These are phyloP conservation scores for Enteromius paludinosus DNA, from an alignment of 2,797 vertebrate species.

Conservation along the genomic window DNA sequence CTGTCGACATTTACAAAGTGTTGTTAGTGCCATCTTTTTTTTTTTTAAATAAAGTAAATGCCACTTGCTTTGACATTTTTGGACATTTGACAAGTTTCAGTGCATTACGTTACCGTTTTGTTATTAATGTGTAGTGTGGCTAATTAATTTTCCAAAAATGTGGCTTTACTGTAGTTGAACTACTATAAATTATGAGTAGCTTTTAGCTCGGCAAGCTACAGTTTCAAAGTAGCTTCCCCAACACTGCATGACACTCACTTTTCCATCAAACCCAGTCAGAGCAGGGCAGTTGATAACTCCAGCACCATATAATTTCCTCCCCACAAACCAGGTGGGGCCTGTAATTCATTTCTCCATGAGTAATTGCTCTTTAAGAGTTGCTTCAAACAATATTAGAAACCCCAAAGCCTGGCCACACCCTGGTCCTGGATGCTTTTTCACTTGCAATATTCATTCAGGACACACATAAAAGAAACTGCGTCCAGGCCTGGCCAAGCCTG, in stretches of 20 bases:
- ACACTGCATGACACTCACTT: constrained; percentile 57
- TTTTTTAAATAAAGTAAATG: neutral
- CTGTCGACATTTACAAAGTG: neutral
- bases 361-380: constrained; percentile 70
- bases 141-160: neutral
- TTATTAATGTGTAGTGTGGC: neutral
- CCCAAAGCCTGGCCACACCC: constrained; percentile 76
- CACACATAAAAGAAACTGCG: constrained; percentile 57
- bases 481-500: constrained; percentile 71
- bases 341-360: constrained; percentile 66
- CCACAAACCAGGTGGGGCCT: constrained; percentile 62
- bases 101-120: neutral
- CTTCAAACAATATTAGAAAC: constrained; percentile 70
- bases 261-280: constrained; percentile 66
- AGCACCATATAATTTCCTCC: constrained; percentile 77
- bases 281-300: constrained; percentile 70
- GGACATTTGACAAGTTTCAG: neutral
- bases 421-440: constrained; percentile 64
- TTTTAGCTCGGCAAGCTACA: neutral
- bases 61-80: neutral
- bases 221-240: constrained; percentile 25
- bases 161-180: neutral
- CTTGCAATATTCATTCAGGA: constrained; percentile 49
- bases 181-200: constrained; percentile 3
- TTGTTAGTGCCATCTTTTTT: neutral